Evolutionary conservation across 2,113 vertebrate genomes (phyloP), one percentile per base, ranked within the genome.

Genomic region (Polypterus senegalus): DNA sequence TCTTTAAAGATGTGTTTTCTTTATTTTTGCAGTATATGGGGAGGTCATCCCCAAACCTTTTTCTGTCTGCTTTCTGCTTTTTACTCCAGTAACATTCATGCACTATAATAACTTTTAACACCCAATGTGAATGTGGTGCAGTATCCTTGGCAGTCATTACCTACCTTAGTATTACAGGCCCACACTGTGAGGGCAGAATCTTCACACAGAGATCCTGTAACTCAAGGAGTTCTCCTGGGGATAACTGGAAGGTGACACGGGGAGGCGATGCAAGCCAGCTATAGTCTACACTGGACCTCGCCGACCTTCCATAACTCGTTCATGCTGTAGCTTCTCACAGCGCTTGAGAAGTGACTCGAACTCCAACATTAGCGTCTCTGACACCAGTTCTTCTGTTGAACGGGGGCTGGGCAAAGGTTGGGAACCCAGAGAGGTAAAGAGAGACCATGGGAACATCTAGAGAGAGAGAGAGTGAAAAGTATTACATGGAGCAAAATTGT

Each of bases 341-440:
- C 83, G 81, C 62, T 89, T 89, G 61, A 89, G 77, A 71, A 83
- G 83, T 57, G 83, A 79, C 48, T 82, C 81, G 61, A 88, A 69
- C 71, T 88, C 86, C 62, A 87, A 61, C 84, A 88, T 89, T 63
- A 89, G 73, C 3, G 86, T 89, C 54, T 88, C 83, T 69, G 82
- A 84, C 0, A 88, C 88, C 65, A 88, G 58, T 68, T 89, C 86
- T 63, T 80, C 76, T 0, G 74, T 56, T 11, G 67, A 75, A 54
- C 82, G 81, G 43, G 85, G 84, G 5, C 81, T 80, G 0, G 82
- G 75, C 46, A 44, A 45, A 6, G 85, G 79, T 71, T 84, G 85
- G 5, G 84, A 76, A 66, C 83, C 79, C 44, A 82, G 65, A 9
- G 82, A 80, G 65, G 86, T 83, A 63, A 86, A 74, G 11, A 80